Conservation (phyloP, 2,797 vertebrate species). For the Rousettus madagascariensis region DNA sequence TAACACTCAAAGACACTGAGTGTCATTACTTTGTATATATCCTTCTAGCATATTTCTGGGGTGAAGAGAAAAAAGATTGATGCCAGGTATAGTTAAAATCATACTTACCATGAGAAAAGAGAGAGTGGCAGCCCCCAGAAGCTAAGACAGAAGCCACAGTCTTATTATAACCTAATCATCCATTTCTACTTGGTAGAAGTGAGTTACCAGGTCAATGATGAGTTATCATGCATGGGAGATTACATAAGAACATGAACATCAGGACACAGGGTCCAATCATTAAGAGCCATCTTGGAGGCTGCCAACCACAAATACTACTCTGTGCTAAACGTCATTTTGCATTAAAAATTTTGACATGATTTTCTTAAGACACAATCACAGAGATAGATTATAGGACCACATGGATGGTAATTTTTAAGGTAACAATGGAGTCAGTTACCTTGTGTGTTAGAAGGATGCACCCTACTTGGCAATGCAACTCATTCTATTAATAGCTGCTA, state of each 20-base stretch:
- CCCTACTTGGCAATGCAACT: not conserved
- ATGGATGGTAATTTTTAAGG: not conserved
- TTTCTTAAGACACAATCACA: slow-evolving; percentile 1
- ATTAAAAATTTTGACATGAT: not conserved
- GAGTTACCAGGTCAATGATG: not conserved
- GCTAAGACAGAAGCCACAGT: not conserved
- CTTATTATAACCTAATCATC: not conserved
- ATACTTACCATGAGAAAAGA: not conserved
- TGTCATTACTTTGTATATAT: not conserved
- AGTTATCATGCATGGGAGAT: not conserved
- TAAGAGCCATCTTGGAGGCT: not conserved
- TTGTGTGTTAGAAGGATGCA: not conserved
- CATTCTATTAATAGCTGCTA: not conserved
- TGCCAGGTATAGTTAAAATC: not conserved
- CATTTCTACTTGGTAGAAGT: not conserved
- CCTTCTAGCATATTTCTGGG: not conserved
- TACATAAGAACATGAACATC: not conserved
- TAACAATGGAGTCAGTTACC: not conserved
- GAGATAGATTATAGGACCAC: not conserved
- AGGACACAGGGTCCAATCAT: not conserved
- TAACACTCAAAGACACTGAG: not conserved
- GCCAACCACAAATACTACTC: not conserved
- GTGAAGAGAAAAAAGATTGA: not conserved
- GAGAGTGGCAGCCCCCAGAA: not conserved
- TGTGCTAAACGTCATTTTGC: not conserved